phyloP scores from a whole-genome alignment of 2,113 vertebrate species.

The Macrotis lagotis region DNA sequence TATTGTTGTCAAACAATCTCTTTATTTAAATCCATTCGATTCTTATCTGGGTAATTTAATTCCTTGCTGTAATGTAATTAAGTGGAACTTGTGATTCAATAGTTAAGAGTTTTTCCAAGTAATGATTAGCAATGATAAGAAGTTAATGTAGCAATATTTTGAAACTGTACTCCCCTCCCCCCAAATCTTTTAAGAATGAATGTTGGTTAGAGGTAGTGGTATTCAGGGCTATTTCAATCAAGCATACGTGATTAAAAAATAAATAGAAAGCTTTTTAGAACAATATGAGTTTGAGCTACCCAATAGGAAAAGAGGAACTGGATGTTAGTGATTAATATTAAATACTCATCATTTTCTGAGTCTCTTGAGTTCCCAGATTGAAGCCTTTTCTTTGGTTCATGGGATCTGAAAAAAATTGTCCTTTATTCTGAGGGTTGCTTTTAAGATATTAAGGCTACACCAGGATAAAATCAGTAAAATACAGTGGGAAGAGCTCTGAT shows the following conservation, averaged over 20 bases:
- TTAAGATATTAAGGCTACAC: background rate
- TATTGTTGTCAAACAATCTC: background rate
- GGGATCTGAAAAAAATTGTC: background rate
- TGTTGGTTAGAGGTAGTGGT: background rate
- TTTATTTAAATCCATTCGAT: background rate
- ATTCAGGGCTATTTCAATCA: background rate
- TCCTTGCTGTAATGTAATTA: background rate
- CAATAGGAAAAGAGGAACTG: background rate
- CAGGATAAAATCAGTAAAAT: background rate
- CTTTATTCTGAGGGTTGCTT: background rate
- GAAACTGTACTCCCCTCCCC: background rate
- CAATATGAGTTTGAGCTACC: background rate
- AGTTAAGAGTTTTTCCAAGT: background rate
- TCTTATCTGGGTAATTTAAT: background rate
- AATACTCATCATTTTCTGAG: accelerated
- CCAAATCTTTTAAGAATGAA: background rate
- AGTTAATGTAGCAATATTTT: background rate
- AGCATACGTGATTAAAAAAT: background rate
- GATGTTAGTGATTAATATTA: slow-evolving; percentile 2
- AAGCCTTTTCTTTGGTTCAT: background rate
- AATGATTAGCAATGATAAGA: background rate
- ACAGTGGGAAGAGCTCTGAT: background rate
- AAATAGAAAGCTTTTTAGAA: slow-evolving; percentile 13
- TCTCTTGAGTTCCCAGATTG: background rate
- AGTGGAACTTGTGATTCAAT: slow-evolving; percentile 6